A percentile compares a stretch with the other conserved stretches of the same genome.
phyloP scores from a whole-genome alignment of 2,888 invertebrate genomes.

The Pardosa pseudoannulata region DNA sequence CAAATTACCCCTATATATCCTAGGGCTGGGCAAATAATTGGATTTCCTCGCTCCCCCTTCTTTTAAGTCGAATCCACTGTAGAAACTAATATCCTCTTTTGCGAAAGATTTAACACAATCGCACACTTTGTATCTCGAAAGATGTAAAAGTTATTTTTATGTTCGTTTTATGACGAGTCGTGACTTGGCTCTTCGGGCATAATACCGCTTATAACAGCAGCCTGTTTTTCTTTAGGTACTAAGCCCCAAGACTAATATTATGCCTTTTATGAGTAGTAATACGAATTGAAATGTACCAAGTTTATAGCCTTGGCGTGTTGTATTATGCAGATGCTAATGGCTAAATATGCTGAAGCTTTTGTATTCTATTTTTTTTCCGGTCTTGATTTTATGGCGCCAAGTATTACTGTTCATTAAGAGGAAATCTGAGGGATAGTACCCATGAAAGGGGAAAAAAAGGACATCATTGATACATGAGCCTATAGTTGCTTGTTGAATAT shows the following conservation, averaged over 20 bases:
- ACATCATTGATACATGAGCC: not conserved
- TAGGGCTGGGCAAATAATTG: not conserved
- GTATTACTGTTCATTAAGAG: conserved; percentile 25
- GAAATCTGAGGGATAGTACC: not conserved
- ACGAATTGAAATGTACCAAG: conserved; percentile 64
- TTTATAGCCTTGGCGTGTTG: conserved; percentile 55
- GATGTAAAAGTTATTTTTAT: conserved; percentile 8
- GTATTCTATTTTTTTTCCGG: conserved; percentile 16
- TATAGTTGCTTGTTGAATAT: conserved; percentile 17
- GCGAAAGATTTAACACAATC: conserved; percentile 2
- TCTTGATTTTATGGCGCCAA: conserved; percentile 37
- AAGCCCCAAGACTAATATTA: conserved; percentile 49
- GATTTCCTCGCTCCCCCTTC: not conserved
- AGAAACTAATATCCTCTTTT: conserved; percentile 6
- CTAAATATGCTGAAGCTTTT: conserved; percentile 14
- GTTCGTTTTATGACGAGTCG: conserved; percentile 49
- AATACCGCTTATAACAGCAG: conserved; percentile 50
- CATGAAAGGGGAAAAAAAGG: not conserved
- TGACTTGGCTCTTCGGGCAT: conserved; percentile 37
- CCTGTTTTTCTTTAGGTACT: conserved; percentile 13
- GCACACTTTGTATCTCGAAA: not conserved
- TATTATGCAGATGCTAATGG: conserved; percentile 65
- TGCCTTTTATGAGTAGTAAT: conserved; percentile 49
- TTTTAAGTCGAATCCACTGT: not conserved
- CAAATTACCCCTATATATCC: not conserved